A percentile compares a stretch with the other conserved stretches of the same genome.
phyloP scores from a whole-genome alignment of 1,140 invertebrate species.

The Lordiphosa stackelbergi region DNA sequence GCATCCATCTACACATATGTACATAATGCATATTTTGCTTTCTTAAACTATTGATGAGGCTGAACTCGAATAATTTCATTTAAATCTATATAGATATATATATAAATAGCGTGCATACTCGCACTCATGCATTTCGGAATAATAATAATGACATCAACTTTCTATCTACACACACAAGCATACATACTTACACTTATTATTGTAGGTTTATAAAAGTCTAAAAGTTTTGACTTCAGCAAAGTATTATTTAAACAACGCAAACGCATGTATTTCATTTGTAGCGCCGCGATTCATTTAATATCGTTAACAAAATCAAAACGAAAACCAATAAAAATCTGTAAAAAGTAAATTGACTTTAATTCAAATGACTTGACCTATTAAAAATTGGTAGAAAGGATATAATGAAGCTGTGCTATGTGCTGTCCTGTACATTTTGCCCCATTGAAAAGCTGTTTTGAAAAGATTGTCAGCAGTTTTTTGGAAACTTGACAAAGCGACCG shows the following conservation, averaged over 20 bases:
- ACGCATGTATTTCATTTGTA: constrained; percentile 37
- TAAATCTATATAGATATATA: constrained; percentile 12
- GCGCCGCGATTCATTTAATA: constrained; percentile 21
- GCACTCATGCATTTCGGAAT: constrained; percentile 17
- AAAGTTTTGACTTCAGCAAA: constrained; percentile 8
- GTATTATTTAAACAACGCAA: constrained; percentile 39
- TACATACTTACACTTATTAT: constrained; percentile 29
- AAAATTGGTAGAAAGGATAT: no score
- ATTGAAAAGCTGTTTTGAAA: no score
- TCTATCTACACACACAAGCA: constrained; percentile 17
- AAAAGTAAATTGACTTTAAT: background rate
- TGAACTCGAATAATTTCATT: constrained; percentile 26
- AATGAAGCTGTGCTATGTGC: no score
- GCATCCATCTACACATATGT: constrained; percentile 8
- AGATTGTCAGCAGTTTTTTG: no score
- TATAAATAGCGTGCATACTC: constrained; percentile 12
- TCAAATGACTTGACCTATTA: no score
- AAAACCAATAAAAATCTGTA: constrained; percentile 19
- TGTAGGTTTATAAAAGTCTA: constrained; percentile 29
- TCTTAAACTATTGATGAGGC: constrained; percentile 32
- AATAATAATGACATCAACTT: constrained; percentile 15
- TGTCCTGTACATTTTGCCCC: no score
- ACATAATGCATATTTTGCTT: constrained; percentile 16
- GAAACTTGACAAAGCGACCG: no score
- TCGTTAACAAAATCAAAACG: constrained; percentile 26